Evolutionary conservation across 2,888 invertebrate genomes (phyloP), one percentile per base, ranked within the genome.

Genomic region (Allacma fusca): DNA sequence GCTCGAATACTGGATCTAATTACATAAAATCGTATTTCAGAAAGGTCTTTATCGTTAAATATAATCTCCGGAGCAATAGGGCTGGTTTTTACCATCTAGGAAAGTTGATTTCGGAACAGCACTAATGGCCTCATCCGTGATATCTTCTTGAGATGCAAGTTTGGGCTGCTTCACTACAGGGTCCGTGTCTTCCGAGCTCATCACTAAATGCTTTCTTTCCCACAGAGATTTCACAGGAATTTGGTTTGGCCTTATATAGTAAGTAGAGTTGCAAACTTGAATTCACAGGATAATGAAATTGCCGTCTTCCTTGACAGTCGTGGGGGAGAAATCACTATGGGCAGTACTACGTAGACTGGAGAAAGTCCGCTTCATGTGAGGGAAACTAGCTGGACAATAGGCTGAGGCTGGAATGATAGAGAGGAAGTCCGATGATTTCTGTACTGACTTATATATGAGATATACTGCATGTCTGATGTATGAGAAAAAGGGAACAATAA

Each of bases 1-100:
- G 75, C 50, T 75, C 75, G 24, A 75, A 67, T 0, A 75, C 67
- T 28, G 75, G 68, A 75, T 75, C 75, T 75, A 44, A 40, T 26
- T n/a, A 59, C 21, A 62, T 2, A 68, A 68, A 29, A 29, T n/a
- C 28, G 21, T 40, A 21, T 43, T 43, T 69, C 9, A 9, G 12
- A 1, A 16, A 70, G 24, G 24, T 44, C 19, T 1, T 21, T 23
- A 28, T n/a, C n/a, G n/a, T n/a, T n/a, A n/a, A n/a, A n/a, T n/a
- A n/a, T n/a, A n/a, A n/a, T n/a, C n/a, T n/a, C n/a, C n/a, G n/a
- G n/a, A n/a, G n/a, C n/a, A n/a, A n/a, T n/a, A n/a, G n/a, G n/a
- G n/a, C n/a, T n/a, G n/a, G n/a, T n/a, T 23, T 69, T 65, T 75
- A 75, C 75, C 75, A 44, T 75, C 50, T 40, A 57, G 16, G 23